Conservation (phyloP, 2,113 vertebrate species). For the Phocoena phocoena region DNA sequence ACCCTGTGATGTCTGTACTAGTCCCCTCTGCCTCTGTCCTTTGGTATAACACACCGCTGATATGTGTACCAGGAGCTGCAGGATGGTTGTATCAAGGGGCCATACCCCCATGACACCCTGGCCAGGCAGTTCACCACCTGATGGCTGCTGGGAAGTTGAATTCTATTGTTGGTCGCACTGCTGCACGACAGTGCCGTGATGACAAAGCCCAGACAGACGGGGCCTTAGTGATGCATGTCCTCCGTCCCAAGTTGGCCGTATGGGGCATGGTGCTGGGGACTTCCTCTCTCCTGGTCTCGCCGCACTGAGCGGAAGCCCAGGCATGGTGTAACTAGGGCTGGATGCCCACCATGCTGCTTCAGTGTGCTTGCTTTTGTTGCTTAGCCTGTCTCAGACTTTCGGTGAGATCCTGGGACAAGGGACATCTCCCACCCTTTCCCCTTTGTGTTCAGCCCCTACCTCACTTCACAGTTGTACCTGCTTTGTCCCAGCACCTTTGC, state of each 20-base stretch:
- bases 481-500: background rate
- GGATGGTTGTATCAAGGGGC: background rate
- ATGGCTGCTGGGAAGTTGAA: background rate
- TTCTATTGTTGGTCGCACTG: background rate
- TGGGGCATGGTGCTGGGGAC: background rate
- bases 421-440: background rate
- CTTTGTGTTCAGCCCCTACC: background rate
- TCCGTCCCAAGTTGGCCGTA: background rate
- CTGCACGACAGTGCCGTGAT: background rate
- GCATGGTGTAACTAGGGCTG: background rate
- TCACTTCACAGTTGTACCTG: background rate
- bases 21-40: background rate
- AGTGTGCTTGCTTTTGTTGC: background rate
- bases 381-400: background rate
- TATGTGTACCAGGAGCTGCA: background rate
- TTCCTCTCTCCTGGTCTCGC: background rate
- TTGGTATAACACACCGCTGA: background rate
- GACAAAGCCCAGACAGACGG: background rate
- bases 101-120: background rate
- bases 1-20: background rate
- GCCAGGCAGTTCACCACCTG: background rate
- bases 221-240: background rate
- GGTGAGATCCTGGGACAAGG: background rate
- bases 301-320: background rate
- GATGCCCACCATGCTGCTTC: background rate